Evolutionary conservation across 2,113 vertebrate species (phyloP).

Genomic region (Prinia subflava): DNA sequence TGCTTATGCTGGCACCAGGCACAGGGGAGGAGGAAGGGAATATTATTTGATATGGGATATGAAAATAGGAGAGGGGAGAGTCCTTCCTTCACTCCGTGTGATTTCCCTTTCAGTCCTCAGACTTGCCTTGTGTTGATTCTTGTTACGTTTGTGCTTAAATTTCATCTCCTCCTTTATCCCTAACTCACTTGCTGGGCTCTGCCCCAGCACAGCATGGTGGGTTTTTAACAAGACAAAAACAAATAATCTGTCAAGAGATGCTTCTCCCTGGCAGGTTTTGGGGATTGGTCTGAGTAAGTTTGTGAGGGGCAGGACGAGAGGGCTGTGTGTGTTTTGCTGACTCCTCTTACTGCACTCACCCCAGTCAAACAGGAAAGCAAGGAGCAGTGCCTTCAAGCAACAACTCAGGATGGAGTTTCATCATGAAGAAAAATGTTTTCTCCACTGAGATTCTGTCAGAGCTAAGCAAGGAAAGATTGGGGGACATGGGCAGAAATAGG

Average conservation of each 20-base stretch:
- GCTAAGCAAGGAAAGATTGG: neutral
- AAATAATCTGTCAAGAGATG: neutral
- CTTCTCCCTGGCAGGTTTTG: neutral
- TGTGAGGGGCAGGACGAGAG: neutral
- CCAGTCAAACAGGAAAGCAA: neutral
- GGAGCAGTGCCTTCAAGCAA: neutral
- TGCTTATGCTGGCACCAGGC: neutral
- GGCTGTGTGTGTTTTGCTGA: neutral
- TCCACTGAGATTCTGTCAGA: neutral
- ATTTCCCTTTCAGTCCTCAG: neutral
- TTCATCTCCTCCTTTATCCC: neutral
- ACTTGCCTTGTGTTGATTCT: neutral
- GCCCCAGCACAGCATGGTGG: neutral
- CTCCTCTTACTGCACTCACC: fast-evolving
- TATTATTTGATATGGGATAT: neutral
- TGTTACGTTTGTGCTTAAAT: neutral
- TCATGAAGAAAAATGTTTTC: neutral
- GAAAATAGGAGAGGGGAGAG: neutral
- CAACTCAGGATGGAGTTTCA: fast-evolving
- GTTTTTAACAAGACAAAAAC: fast-evolving
- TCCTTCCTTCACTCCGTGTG: neutral
- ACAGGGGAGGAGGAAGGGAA: neutral
- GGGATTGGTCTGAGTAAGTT: neutral
- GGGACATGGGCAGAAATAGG: neutral
- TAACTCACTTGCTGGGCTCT: neutral